Evolutionary conservation across 2,113 vertebrate genomes (phyloP).

Genomic region (Glaucidium brasilianum): DNA sequence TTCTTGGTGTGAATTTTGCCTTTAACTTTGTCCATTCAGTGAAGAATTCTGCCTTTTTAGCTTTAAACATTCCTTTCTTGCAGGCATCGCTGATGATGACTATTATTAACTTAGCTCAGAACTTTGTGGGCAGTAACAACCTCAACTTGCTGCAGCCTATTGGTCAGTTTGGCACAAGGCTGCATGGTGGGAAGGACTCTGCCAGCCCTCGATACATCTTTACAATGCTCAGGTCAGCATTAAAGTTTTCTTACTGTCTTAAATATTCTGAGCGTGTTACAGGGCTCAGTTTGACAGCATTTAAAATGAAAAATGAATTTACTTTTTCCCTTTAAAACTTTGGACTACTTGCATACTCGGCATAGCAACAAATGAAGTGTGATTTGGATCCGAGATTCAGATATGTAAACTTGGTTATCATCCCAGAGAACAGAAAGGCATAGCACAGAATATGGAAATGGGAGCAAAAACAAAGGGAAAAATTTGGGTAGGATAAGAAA

Average conservation of each 20-base stretch:
- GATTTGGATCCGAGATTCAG: background rate
- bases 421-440: background rate
- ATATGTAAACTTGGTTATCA: background rate
- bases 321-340: background rate
- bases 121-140: constrained; percentile 98
- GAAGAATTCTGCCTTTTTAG: background rate
- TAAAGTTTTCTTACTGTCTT: background rate
- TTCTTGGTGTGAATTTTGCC: background rate
- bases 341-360: background rate
- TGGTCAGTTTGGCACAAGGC: constrained; percentile 95
- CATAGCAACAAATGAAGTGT: background rate
- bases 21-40: background rate
- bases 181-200: constrained; percentile 96
- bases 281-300: background rate
- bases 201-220: constrained; percentile 99
- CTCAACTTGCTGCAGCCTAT: constrained; percentile 91
- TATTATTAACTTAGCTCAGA: constrained; percentile 93
- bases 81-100: constrained; percentile 97
- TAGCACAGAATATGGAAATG: background rate
- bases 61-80: background rate
- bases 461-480: background rate
- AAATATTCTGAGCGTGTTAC: background rate
- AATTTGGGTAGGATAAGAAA: background rate
- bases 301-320: background rate
- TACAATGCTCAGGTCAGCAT: constrained; percentile 94